Conservation (phyloP, 2,888 invertebrate genomes). For the Agrochola litura region DNA sequence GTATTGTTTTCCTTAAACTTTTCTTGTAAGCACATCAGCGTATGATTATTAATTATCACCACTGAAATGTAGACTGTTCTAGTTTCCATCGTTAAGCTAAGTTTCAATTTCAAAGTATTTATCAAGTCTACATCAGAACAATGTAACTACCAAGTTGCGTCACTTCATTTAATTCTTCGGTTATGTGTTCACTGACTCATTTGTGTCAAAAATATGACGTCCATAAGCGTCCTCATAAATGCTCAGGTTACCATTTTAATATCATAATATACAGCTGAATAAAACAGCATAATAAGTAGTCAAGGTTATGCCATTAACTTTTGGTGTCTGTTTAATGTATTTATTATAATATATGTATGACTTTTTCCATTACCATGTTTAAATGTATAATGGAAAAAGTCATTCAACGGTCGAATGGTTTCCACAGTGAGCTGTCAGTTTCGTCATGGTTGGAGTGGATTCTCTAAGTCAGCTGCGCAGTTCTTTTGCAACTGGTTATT, state of each 20-base stretch:
- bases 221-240: background rate
- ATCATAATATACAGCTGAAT: constrained; percentile 16
- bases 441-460: constrained; percentile 36
- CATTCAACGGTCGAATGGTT: constrained; percentile 31
- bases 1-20: constrained; percentile 1
- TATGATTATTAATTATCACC: background rate
- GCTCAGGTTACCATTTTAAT: constrained; percentile 25
- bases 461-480: constrained; percentile 20
- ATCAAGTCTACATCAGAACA: constrained; percentile 9
- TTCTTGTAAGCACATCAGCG: background rate
- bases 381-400: constrained; percentile 36
- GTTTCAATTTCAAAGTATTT: background rate
- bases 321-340: constrained; percentile 3
- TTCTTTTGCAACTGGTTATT: constrained; percentile 19
- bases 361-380: constrained; percentile 31
- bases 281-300: constrained; percentile 8
- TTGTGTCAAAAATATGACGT: constrained; percentile 24
- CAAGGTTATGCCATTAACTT: constrained; percentile 35
- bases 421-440: constrained; percentile 40
- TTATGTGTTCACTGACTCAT: constrained; percentile 34
- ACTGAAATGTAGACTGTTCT: background rate
- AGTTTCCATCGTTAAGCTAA: constrained; percentile 1
- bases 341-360: constrained; percentile 22
- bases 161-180: constrained; percentile 8
- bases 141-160: constrained; percentile 2